Evolutionary conservation across 2,113 vertebrate species (phyloP).

Genomic region (Solenodon paradoxus): DNA sequence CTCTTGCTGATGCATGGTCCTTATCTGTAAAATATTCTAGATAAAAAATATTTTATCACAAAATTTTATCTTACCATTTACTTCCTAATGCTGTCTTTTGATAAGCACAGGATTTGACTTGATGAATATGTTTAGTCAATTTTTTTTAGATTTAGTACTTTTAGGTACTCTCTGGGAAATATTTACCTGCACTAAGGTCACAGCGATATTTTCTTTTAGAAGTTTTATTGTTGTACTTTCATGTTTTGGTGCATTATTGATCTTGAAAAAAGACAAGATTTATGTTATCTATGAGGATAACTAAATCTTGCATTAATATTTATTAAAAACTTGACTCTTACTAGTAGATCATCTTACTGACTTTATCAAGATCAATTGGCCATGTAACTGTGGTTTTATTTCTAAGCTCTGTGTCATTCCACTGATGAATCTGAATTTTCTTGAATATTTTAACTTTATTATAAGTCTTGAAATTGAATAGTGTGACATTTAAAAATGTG

Average conservation of each 20-base stretch:
- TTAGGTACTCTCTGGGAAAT: neutral
- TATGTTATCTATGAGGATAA: neutral
- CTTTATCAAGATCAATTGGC: neutral
- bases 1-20: neutral
- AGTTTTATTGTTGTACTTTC: neutral
- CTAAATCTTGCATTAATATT: neutral
- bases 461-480: neutral
- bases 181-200: neutral
- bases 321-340: neutral
- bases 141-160: neutral
- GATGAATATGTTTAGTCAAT: neutral
- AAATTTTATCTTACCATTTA: neutral
- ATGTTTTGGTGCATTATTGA: neutral
- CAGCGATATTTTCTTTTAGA: neutral
- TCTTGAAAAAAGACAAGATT: neutral
- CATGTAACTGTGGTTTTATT: no score
- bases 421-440: neutral
- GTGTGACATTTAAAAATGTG: neutral
- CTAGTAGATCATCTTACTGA: neutral
- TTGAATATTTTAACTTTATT: neutral
- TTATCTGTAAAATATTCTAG: neutral
- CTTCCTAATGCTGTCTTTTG: neutral
- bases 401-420: neutral
- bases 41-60: neutral
- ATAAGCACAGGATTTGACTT: neutral